Conservation (phyloP, 2,113 vertebrate genomes). For the Symphodus melops region DNA sequence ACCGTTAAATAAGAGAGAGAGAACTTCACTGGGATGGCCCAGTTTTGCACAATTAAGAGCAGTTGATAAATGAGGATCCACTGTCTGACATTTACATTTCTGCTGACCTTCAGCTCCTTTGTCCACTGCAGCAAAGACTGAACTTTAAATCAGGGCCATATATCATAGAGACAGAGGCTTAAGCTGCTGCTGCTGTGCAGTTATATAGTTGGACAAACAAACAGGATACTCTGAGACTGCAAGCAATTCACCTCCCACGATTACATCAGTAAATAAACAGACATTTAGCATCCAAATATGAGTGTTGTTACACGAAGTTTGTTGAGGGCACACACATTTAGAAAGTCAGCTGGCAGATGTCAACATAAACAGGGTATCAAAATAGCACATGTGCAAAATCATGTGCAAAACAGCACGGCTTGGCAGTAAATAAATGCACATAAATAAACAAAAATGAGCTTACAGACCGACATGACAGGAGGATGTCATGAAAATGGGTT, state of each 20-base stretch:
- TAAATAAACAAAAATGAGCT: neutral
- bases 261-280: constrained; percentile 56
- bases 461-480: constrained; percentile 24
- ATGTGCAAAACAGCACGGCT: constrained; percentile 14
- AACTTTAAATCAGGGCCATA: constrained; percentile 45
- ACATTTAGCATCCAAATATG: constrained; percentile 36
- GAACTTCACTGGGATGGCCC: too few species aligned
- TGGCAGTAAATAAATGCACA: neutral
- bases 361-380: neutral
- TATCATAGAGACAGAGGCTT: constrained; percentile 27
- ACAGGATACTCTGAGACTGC: constrained; percentile 35
- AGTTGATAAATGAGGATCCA: neutral
- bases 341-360: constrained; percentile 40
- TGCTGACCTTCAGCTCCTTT: constrained; percentile 9
- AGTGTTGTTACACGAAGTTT: constrained; percentile 14
- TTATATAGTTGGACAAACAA: constrained; percentile 12
- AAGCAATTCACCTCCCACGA: constrained; percentile 51
- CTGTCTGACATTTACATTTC: neutral
- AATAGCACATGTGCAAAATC: constrained; percentile 1
- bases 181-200: neutral
- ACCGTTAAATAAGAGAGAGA: too few species aligned
- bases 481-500: constrained; percentile 32
- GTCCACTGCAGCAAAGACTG: constrained; percentile 11
- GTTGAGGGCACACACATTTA: constrained; percentile 18
- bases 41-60: neutral